These are phyloP conservation scores for Eueremaeus valkanovi DNA, from an alignment of 2,888 invertebrate genomes.

Conservation along the genomic window DNA sequence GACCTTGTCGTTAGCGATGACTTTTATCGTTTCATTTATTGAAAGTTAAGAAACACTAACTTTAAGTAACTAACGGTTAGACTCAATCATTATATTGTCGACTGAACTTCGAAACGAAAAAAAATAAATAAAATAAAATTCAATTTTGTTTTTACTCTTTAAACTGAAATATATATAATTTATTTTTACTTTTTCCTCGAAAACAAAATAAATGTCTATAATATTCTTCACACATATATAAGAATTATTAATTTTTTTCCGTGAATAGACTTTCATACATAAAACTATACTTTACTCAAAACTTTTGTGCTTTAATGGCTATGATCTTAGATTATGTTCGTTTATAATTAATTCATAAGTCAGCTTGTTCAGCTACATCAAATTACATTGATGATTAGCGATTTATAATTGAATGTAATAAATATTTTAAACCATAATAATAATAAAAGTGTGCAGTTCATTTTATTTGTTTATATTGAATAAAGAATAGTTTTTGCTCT, in stretches of 20 bases:
- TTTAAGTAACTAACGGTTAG: background rate
- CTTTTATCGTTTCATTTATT: conserved; percentile 2
- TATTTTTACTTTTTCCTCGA: background rate
- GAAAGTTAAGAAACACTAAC: background rate
- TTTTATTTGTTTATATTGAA: too few relatives aligned
- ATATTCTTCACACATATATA: background rate
- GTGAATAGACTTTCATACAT: too few relatives aligned
- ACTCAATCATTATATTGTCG: conserved; percentile 29
- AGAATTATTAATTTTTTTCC: background rate
- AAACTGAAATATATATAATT: background rate
- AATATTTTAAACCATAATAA: too few relatives aligned
- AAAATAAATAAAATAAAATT: conserved; percentile 28
- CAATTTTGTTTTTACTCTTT: background rate
- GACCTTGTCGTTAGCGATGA: background rate
- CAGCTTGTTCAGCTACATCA: too few relatives aligned
- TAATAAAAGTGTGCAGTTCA: too few relatives aligned
- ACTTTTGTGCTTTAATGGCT: too few relatives aligned
- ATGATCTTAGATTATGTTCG: too few relatives aligned
- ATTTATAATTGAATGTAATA: too few relatives aligned
- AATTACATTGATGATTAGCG: too few relatives aligned
- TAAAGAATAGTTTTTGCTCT: too few relatives aligned
- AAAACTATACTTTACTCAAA: too few relatives aligned
- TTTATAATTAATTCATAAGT: too few relatives aligned
- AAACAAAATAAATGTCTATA: background rate
- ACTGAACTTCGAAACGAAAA: background rate